phyloP scores from a whole-genome alignment of 2,888 invertebrate genomes.

The Lagria hirta region DNA sequence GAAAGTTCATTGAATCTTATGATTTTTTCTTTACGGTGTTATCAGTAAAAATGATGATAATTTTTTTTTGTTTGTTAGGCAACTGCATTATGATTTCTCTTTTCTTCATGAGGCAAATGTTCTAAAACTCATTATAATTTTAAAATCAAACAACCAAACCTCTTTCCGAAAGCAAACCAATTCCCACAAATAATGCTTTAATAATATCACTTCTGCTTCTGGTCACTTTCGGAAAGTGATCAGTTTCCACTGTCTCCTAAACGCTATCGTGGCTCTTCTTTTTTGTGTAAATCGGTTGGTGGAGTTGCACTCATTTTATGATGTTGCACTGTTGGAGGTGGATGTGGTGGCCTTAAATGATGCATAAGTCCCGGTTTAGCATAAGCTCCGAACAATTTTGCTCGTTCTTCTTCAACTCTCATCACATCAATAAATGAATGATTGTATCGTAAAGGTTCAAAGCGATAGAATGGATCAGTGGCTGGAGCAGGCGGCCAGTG shows the following conservation, averaged over 20 bases:
- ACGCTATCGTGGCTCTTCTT: conserved; percentile 63
- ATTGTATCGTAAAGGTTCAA: conserved; percentile 74
- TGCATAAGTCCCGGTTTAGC: conserved; percentile 54
- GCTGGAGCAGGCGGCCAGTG: conserved; percentile 54
- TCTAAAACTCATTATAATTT: too few species aligned
- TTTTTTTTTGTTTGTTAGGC: too few species aligned
- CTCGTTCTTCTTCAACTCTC: conserved; percentile 78
- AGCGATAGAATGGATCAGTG: conserved; percentile 61
- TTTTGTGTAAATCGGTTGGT: conserved; percentile 61
- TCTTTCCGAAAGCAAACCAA: conserved; percentile 13
- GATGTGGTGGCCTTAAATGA: conserved; percentile 58
- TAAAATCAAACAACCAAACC: conserved; percentile 4
- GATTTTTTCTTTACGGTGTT: too few species aligned
- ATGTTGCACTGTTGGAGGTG: conserved; percentile 51
- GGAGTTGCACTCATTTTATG: conserved; percentile 60
- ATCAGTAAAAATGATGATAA: too few species aligned
- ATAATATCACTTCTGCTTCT: conserved; percentile 10
- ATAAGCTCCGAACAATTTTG: conserved; percentile 74
- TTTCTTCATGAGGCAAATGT: too few species aligned
- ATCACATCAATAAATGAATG: conserved; percentile 79
- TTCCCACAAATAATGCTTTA: conserved; percentile 14
- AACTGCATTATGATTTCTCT: too few species aligned
- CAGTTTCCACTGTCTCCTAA: conserved; percentile 1
- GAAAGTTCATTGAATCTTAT: too few species aligned
- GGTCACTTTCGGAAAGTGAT: conserved; percentile 13